A percentile compares a stretch with the other conserved stretches of the same genome.
Evolutionary conservation across 2,888 invertebrate genomes (phyloP).

Genomic region (Eutolmus rufibarbis): DNA sequence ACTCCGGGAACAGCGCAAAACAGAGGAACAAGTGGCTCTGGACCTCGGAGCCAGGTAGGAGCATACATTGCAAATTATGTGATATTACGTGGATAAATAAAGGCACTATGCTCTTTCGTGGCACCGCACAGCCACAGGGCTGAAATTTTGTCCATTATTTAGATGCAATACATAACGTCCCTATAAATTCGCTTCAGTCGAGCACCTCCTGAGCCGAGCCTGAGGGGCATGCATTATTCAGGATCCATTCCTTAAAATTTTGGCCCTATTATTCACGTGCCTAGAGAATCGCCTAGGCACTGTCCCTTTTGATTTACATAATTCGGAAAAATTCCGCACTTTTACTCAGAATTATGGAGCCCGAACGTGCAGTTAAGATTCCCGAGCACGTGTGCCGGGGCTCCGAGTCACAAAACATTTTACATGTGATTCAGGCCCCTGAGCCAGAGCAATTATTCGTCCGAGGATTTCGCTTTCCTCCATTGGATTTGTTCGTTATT

Average conservation of each 20-base stretch:
- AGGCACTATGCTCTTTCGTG: neutral
- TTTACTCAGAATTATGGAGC: conserved; percentile 24
- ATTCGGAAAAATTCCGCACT: conserved; percentile 23
- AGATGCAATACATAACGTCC: conserved; percentile 25
- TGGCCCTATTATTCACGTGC: conserved; percentile 27
- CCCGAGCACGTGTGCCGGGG: neutral
- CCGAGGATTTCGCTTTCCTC: conserved; percentile 16
- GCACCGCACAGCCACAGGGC: neutral
- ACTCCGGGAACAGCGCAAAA: neutral
- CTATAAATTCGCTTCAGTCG: neutral
- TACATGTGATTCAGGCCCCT: conserved; percentile 18
- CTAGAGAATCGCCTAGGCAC: neutral
- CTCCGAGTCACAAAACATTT: neutral
- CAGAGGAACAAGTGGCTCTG: neutral
- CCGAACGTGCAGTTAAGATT: conserved; percentile 4
- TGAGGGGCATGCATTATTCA: conserved; percentile 23
- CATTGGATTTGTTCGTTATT: conserved; percentile 27
- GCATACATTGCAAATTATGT: conserved; percentile 7
- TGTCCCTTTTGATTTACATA: conserved; percentile 36
- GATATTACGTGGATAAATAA: conserved; percentile 23
- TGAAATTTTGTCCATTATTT: conserved; percentile 20
- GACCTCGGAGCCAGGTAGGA: neutral
- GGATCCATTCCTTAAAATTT: conserved; percentile 4
- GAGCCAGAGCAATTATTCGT: conserved; percentile 16
- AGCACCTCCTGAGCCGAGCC: neutral